Base-by-base conservation (phyloP, 2,797 vertebrate genomes). In the Gobionotothen gibberifrons region DNA sequence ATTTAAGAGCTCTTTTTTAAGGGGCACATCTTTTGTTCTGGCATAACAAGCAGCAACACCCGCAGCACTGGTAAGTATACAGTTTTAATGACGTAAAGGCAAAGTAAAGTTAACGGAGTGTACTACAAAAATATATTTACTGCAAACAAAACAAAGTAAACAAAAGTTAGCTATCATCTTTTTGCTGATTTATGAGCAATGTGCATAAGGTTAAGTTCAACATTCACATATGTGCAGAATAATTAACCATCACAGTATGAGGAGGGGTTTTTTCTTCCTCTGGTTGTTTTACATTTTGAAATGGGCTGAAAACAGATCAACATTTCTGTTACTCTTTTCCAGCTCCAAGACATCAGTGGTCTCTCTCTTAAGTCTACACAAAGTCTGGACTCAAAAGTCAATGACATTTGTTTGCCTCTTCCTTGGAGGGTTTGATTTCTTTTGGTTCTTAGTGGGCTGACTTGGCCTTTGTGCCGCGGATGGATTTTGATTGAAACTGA, bases 311-410 rank as follows among this genome's bases (percentile, higher is more conserved):
- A 70, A 46, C n/a, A 32, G 22, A 5, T 9, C 5, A 3, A 3
- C 29, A 29, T 3, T 29, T 29, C 29, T 29, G 3, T 29, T 29
- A 29, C 29, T 26, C 29, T n/a, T 72, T 64, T 64, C 19, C 19
- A 26, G 9, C 29, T n/a, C 51, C 58, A 9, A 19, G 29, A 8
- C 1, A 32, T 55, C 29, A 40, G 54, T n/a, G 3, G 9, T 47
- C 17, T 58, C 12, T 53, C 11, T 3, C 26, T 49, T 60, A 5
- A 9, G 21, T 43, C 19, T 14, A 49, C 40, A 48, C 11, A 42
- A 60, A 39, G 32, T 78, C 26, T 69, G 32, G 32, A 32, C 32
- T 64, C 61, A 76, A 78, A 26, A 83, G 61, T n/a, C 68, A 47
- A 65, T 4, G 2, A 46, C 72, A 53, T 47, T 68, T 76, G 58